Conservation (phyloP, 2,797 vertebrate species). For the Oophaga sylvatica region DNA sequence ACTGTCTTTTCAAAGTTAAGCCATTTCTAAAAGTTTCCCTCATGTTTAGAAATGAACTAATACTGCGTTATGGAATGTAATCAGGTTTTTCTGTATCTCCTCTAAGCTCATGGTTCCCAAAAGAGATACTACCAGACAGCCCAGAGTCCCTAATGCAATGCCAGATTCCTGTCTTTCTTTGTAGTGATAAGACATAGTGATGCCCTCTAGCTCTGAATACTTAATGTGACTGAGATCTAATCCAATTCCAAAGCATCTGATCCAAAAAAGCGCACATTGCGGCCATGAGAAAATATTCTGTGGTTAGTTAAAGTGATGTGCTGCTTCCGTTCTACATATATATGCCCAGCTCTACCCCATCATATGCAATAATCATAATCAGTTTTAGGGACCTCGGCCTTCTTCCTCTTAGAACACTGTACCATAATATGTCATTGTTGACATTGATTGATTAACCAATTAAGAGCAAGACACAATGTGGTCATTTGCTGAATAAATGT, state of each 20-base stretch:
- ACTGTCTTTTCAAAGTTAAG: slow-evolving; percentile 3
- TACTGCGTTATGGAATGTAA: slow-evolving; percentile 45
- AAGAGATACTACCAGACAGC: slow-evolving; percentile 41
- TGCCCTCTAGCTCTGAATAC: slow-evolving; percentile 54
- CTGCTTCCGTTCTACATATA: neutral
- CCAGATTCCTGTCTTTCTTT: slow-evolving; percentile 57
- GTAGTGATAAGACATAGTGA: slow-evolving; percentile 53
- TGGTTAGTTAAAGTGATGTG: slow-evolving; percentile 15
- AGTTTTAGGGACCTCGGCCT: neutral
- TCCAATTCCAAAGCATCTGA: slow-evolving; percentile 44
- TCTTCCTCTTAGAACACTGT: neutral
- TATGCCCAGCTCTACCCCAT: neutral
- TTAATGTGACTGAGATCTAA: slow-evolving; percentile 48
- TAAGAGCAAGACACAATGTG: slow-evolving; percentile 41
- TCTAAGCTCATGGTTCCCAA: slow-evolving; percentile 49
- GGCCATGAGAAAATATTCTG: slow-evolving; percentile 43
- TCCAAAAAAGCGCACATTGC: slow-evolving; percentile 10
- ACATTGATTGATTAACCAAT: slow-evolving; percentile 57
- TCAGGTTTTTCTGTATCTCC: slow-evolving; percentile 44
- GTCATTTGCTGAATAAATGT: slow-evolving; percentile 48
- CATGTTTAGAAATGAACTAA: slow-evolving; percentile 16
- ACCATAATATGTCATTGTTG: slow-evolving; percentile 1
- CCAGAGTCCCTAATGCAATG: slow-evolving; percentile 34
- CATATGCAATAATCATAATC: neutral
- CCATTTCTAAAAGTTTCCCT: slow-evolving; percentile 36